These are phyloP conservation scores for Toxotes jaculatrix DNA, from an alignment of 2,113 vertebrate genomes.

Conservation along the genomic window DNA sequence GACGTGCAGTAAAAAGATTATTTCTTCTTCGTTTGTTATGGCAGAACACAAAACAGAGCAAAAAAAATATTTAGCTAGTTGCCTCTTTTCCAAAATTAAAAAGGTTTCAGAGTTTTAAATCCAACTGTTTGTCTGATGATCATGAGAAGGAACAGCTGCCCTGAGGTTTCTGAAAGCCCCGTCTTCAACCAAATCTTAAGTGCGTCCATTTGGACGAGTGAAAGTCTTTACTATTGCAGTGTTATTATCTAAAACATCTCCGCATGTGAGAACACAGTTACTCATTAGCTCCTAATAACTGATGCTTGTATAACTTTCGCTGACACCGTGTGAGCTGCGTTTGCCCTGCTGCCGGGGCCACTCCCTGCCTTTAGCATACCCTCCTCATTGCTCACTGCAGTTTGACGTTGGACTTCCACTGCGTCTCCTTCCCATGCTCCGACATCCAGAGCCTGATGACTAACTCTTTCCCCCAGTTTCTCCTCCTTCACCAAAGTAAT, in stretches of 20 bases:
- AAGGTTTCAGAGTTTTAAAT: too few relatives aligned
- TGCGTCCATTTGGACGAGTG: too few relatives aligned
- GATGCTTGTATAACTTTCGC: neutral
- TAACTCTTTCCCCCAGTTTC: slow-evolving; percentile 73
- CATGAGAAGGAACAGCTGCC: slow-evolving; percentile 9
- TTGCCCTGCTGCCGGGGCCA: slow-evolving; percentile 26
- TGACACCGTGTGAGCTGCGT: neutral
- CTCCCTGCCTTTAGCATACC: slow-evolving; percentile 48
- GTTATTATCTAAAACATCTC: neutral
- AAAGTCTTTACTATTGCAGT: neutral
- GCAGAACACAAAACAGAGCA: neutral
- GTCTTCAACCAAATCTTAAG: neutral
- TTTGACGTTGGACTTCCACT: slow-evolving; percentile 35
- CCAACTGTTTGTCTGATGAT: slow-evolving; percentile 21
- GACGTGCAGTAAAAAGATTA: too few relatives aligned
- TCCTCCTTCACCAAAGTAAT: slow-evolving; percentile 59
- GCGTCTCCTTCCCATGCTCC: slow-evolving; percentile 40
- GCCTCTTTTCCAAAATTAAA: neutral
- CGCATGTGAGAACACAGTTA: slow-evolving; percentile 1
- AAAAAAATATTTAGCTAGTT: neutral
- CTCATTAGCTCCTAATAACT: slow-evolving; percentile 33
- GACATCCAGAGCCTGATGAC: slow-evolving; percentile 71
- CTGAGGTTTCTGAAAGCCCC: slow-evolving; percentile 1
- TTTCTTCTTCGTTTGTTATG: neutral
- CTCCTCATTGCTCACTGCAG: slow-evolving; percentile 53